These are phyloP conservation scores for Lycophotia porphyrea DNA, from an alignment of 2,888 invertebrate species.

Conservation along the genomic window DNA sequence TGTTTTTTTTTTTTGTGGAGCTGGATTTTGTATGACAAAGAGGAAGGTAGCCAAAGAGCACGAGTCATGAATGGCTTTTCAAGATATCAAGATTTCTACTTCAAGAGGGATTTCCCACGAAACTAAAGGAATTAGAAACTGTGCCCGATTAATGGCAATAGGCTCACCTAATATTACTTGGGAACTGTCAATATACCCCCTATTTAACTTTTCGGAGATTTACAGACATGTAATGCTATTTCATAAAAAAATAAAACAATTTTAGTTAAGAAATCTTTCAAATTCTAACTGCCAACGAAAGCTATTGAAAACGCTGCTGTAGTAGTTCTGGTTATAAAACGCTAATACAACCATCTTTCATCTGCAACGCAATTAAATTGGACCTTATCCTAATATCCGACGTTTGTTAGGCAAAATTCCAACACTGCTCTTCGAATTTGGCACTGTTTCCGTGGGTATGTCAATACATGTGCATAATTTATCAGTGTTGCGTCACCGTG, in stretches of 20 bases:
- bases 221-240: neutral
- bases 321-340: neutral
- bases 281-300: neutral
- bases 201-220: neutral
- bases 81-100: neutral
- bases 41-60: neutral
- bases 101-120: neutral
- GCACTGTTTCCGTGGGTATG: constrained; percentile 26
- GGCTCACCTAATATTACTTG: neutral
- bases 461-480: constrained; percentile 38
- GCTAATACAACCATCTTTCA: constrained; percentile 1
- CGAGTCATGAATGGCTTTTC: neutral
- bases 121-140: neutral
- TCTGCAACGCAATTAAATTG: constrained; percentile 2
- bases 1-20: neutral
- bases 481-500: constrained; percentile 17
- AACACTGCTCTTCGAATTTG: constrained; percentile 27
- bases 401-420: constrained; percentile 50
- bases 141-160: neutral
- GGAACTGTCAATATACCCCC: neutral
- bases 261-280: neutral
- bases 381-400: constrained; percentile 34
- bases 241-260: neutral
- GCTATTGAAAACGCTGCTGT: neutral
- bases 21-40: neutral